phyloP scores from a whole-genome alignment of 2,888 invertebrate genomes.

The Cheilosia grossa region DNA sequence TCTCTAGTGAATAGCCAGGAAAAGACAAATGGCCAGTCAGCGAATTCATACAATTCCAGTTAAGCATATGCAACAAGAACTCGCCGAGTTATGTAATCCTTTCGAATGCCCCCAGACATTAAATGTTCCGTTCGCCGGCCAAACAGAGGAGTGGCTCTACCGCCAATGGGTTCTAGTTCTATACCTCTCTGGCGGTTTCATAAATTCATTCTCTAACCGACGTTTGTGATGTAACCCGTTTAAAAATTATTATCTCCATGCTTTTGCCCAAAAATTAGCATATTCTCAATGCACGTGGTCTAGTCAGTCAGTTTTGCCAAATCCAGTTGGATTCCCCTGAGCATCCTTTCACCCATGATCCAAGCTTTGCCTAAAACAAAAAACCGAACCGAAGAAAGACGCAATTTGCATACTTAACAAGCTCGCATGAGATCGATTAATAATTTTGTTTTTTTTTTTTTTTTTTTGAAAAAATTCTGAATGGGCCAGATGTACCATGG shows the following conservation, averaged over 20 bases:
- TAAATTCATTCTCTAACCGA: background rate
- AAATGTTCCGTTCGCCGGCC: background rate
- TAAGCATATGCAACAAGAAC: background rate
- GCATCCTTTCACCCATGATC: constrained; percentile 4
- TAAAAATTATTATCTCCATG: constrained; percentile 1
- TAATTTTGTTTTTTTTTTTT: background rate
- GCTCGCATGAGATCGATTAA: constrained; percentile 28
- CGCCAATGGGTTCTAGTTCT: background rate
- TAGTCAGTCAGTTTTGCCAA: background rate
- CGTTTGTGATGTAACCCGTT: background rate
- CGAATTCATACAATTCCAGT: background rate
- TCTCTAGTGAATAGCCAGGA: background rate
- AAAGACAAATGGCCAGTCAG: background rate
- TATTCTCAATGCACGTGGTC: background rate
- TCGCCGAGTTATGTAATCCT: constrained; percentile 1
- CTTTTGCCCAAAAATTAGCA: background rate
- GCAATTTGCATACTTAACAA: constrained; percentile 29
- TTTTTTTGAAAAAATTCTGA: background rate
- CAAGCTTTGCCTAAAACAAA: background rate
- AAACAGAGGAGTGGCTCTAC: background rate
- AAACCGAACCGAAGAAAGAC: background rate
- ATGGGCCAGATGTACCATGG: background rate
- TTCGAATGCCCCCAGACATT: background rate
- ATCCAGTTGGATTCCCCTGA: background rate
- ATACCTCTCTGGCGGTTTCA: background rate